A percentile compares a stretch with the other conserved stretches of the same genome.
phyloP scores from a whole-genome alignment of 2,113 vertebrate genomes.

The Phalacrocorax pelagicus region DNA sequence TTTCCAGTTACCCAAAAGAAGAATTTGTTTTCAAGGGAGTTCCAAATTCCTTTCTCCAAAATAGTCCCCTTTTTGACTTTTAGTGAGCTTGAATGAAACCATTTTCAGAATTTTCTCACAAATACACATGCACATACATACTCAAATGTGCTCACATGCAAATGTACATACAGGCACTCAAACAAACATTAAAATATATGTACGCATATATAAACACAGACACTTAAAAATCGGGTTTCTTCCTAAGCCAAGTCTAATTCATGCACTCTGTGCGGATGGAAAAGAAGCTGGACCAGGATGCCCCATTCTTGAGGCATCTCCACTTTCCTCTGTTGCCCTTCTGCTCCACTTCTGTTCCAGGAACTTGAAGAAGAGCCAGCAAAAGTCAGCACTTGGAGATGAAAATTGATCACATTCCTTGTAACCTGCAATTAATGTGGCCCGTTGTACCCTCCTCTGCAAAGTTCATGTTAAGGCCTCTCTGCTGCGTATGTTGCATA shows the following conservation, averaged over 20 bases:
- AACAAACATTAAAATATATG: background rate
- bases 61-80: background rate
- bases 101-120: background rate
- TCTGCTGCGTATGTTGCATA: background rate
- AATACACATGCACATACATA: rapidly evolving
- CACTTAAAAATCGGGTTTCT: background rate
- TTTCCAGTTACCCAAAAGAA: background rate
- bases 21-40: background rate
- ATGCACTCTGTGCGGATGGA: background rate
- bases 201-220: background rate
- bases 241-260: background rate
- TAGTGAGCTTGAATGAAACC: background rate
- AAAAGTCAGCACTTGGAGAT: background rate
- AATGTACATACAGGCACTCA: background rate
- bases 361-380: background rate
- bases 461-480: background rate
- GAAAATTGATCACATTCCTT: slow-evolving; percentile 2
- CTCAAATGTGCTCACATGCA: background rate
- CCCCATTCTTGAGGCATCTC: background rate
- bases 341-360: background rate
- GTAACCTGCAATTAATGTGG: slow-evolving; percentile 15
- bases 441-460: background rate
- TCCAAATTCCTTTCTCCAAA: background rate
- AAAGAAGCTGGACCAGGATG: background rate
- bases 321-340: background rate